Evolutionary conservation across 1,140 invertebrate species (phyloP).

Genomic region (Drosophila repletoides): DNA sequence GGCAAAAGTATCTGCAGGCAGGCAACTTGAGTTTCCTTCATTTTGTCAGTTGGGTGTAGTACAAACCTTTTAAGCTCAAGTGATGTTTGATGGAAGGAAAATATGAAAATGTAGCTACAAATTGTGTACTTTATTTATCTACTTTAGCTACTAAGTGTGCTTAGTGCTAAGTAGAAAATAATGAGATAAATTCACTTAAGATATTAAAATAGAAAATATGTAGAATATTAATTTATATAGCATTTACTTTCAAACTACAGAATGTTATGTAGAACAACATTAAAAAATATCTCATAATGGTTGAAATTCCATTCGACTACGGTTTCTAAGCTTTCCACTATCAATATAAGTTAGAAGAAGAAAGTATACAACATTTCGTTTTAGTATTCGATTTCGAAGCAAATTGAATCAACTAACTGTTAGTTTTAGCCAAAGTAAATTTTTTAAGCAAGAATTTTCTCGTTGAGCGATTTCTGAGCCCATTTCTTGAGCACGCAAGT

Average conservation of each 20-base stretch:
- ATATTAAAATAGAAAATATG: too few relatives aligned
- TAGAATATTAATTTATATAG: too few relatives aligned
- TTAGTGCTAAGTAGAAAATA: too few relatives aligned
- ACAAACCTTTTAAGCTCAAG: background rate
- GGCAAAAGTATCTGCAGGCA: constrained; percentile 16
- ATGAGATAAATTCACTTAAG: too few relatives aligned
- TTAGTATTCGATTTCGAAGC: background rate
- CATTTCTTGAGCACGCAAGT: constrained; percentile 20
- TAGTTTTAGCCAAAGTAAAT: background rate
- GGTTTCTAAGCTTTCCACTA: too few relatives aligned
- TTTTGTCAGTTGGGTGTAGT: background rate
- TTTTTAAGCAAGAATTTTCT: constrained; percentile 4
- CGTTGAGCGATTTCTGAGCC: background rate
- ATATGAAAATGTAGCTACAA: background rate
- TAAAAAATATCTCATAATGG: too few relatives aligned
- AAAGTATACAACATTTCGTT: too few relatives aligned
- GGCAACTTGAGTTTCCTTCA: background rate
- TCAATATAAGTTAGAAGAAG: too few relatives aligned
- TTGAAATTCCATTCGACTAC: too few relatives aligned
- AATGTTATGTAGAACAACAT: too few relatives aligned
- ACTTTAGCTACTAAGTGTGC: too few relatives aligned
- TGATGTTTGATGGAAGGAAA: background rate
- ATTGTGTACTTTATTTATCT: background rate
- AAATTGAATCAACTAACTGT: background rate
- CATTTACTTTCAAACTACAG: too few relatives aligned